Evolutionary conservation across 92 coral and sea anemone genomes (phyloP), one percentile per base, ranked within the genome.

Genomic region (Epizoanthus rinbou): DNA sequence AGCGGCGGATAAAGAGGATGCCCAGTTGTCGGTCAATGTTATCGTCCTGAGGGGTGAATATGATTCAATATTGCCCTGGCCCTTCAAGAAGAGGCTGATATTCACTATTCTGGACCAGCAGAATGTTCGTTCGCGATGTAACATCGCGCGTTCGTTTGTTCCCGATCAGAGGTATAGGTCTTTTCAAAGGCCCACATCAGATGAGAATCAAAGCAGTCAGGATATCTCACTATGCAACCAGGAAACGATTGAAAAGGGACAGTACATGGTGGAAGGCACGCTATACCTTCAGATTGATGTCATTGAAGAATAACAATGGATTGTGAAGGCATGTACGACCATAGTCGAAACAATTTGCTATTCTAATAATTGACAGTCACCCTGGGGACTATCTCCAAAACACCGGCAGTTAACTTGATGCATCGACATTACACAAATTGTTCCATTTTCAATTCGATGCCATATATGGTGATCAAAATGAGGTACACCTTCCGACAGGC

Each of bases 11-110:
- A 72, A 75, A 73, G 84, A 78, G 23, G 64, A 43, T 60, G 71
- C 86, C 0, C 68, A 90, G 60, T 54, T 90, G 41, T 87, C 93
- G 11, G 86, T 74, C 25, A 87, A 85, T 74, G 80, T 87, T 22
- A 69, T 80, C 68, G 71, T 90, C 69, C 69, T 87, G 86, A 87
- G 45, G 79, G 93, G 93, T 57, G 89, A 90, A 69, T 87, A 87
- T 58, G 93, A 90, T 73, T 87, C 78, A n/a, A 56, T 84, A 76
- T 84, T 90, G 56, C 57, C 89, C 68, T 90, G 93, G 93, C 93
- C 93, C 10, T 87, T 90, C 8, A 23, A 17, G 14, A 85, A 87
- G 68, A 85, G 84, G 73, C 83, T 90, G 45, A 84, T 82, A 5
- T 87, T 90, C 28, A 74, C 85, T 7, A 85, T 90, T 15, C 60